Evolutionary conservation across 2,797 vertebrate genomes (phyloP).

Genomic region (Oreochromis mossambicus): DNA sequence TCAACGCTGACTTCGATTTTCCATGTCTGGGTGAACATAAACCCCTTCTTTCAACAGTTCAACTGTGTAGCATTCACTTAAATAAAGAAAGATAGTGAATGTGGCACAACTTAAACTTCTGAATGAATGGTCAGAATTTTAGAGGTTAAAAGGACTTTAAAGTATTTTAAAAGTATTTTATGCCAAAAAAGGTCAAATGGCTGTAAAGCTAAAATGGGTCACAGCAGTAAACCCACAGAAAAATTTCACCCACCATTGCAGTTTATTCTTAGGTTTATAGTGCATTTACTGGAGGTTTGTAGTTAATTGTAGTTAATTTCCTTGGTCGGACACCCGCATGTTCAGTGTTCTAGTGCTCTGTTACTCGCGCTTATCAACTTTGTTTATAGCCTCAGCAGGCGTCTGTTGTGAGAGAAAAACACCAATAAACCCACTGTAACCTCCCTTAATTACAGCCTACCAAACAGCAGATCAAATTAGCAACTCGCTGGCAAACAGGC

Average conservation of each 20-base stretch:
- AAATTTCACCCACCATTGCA: neutral
- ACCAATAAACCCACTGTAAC: neutral
- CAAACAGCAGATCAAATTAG: neutral
- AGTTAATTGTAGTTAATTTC: neutral
- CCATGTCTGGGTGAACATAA: constrained; percentile 38
- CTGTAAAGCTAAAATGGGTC: neutral
- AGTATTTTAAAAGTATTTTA: neutral
- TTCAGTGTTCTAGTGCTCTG: neutral
- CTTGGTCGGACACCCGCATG: neutral
- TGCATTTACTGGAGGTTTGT: neutral
- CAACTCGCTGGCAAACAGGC: neutral
- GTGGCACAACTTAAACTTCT: constrained; percentile 9
- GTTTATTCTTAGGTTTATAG: neutral
- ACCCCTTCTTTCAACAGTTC: neutral
- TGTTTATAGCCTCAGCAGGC: neutral
- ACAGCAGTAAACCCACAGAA: neutral
- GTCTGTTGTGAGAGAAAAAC: neutral
- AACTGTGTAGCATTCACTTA: neutral
- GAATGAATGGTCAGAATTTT: neutral
- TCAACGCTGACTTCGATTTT: constrained; percentile 32
- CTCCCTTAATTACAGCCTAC: neutral
- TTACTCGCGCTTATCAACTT: neutral
- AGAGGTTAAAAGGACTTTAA: neutral
- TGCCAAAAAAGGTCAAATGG: neutral
- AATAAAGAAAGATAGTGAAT: constrained; percentile 11